Conservation (phyloP, 1,140 invertebrate species). For the Drosophila arawakana region DNA sequence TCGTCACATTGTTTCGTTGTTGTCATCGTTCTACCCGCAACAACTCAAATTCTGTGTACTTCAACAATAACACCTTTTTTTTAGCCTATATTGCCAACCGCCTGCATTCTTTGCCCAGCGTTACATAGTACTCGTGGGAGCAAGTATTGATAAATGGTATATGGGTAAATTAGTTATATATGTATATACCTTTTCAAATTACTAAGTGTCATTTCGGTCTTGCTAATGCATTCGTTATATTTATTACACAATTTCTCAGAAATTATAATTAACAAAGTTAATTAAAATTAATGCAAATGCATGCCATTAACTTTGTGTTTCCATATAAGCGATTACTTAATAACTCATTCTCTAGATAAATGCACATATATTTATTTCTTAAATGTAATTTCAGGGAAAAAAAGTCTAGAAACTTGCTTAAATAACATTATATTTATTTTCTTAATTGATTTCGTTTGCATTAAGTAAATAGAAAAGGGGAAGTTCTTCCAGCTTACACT, state of each 20-base stretch:
- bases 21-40: slow-evolving; percentile 22
- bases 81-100: slow-evolving; percentile 5
- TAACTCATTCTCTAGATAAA: too few species aligned
- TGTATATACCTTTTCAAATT: background rate
- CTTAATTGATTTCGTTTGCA: too few species aligned
- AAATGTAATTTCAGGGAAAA: too few species aligned
- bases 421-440: too few species aligned
- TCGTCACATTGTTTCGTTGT: slow-evolving; percentile 23
- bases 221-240: slow-evolving; percentile 7
- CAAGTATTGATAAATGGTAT: slow-evolving; percentile 20
- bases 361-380: too few species aligned
- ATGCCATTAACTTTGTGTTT: too few species aligned
- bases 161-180: background rate
- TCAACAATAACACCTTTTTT: slow-evolving; percentile 15
- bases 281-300: too few species aligned
- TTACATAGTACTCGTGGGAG: background rate
- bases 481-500: too few species aligned
- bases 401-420: too few species aligned
- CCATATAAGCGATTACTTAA: too few species aligned
- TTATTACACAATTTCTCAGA: background rate
- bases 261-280: too few species aligned
- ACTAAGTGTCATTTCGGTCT: background rate
- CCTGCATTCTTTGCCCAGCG: slow-evolving; percentile 15
- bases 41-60: slow-evolving; percentile 9
- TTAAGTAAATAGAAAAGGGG: too few species aligned